These are phyloP conservation scores for Ophthalmolycus amberensis DNA, from an alignment of 2,113 vertebrate species.

Conservation along the genomic window DNA sequence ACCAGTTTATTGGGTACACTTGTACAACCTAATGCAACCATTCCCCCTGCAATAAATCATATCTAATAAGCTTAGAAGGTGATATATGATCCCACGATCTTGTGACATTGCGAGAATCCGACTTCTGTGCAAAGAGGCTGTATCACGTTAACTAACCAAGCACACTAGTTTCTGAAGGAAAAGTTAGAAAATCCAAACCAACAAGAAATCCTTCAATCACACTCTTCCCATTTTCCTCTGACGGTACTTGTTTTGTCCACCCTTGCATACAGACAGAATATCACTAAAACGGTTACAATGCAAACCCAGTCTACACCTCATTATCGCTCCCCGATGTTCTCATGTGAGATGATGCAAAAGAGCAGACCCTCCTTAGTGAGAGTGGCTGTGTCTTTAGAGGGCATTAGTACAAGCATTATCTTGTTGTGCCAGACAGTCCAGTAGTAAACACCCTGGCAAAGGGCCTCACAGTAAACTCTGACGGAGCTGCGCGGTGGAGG, in stretches of 20 bases:
- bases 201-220: not conserved
- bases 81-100: too few species aligned
- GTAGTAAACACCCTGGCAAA: slow-evolving; percentile 75
- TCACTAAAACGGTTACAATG: not conserved
- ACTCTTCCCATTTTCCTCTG: not conserved
- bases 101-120: too few species aligned
- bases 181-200: not conserved
- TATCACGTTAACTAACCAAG: not conserved
- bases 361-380: slow-evolving; percentile 42
- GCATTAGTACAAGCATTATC: slow-evolving; percentile 70
- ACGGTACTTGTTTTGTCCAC: not conserved
- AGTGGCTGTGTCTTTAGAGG: slow-evolving; percentile 66
- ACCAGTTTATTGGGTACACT: not conserved
- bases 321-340: not conserved
- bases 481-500: slow-evolving; percentile 48
- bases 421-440: slow-evolving; percentile 75
- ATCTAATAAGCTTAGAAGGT: not conserved
- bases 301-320: not conserved
- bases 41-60: not conserved
- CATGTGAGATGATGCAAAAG: slow-evolving; percentile 30
- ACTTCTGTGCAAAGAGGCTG: not conserved
- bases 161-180: not conserved
- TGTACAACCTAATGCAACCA: not conserved
- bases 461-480: slow-evolving; percentile 73
- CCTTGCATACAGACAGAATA: not conserved